Conservation (phyloP, 2,113 vertebrate genomes). For the Anolis sagrei region DNA sequence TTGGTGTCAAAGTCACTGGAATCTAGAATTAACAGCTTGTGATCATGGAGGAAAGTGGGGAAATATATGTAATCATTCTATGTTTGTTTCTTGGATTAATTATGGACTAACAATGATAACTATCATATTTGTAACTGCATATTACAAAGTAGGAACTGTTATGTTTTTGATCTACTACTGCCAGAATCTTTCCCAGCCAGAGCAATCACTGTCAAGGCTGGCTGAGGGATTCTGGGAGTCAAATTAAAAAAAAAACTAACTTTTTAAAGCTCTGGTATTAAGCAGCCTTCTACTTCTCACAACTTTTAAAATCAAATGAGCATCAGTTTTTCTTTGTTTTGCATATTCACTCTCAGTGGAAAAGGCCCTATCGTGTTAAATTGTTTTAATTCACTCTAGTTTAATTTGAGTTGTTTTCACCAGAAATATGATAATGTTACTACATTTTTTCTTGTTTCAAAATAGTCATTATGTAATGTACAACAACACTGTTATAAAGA, state of each 20-base stretch:
- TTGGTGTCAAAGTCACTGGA: background rate
- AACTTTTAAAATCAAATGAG: background rate
- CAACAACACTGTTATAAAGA: background rate
- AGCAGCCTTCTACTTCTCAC: background rate
- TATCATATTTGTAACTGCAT: background rate
- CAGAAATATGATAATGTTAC: background rate
- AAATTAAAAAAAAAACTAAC: too few species aligned
- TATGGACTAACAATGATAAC: background rate
- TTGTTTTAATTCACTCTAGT: background rate
- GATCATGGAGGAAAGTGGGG: rapidly evolving
- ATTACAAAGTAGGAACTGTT: background rate
- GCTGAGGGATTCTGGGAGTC: too few species aligned
- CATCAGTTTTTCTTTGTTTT: background rate
- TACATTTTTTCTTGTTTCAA: background rate
- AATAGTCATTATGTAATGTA: too few species aligned
- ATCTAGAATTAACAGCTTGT: background rate
- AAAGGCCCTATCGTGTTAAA: background rate
- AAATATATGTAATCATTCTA: background rate
- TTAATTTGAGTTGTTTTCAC: background rate
- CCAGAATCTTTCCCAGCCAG: too few species aligned
- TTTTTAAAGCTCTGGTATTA: too few species aligned
- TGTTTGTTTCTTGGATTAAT: background rate
- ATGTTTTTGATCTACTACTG: too few species aligned
- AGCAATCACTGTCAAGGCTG: too few species aligned
- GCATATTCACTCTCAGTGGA: background rate